Evolutionary conservation across 1,140 invertebrate species (phyloP), one percentile per base, ranked within the genome.

Genomic region (Lasaia peninsularis): DNA sequence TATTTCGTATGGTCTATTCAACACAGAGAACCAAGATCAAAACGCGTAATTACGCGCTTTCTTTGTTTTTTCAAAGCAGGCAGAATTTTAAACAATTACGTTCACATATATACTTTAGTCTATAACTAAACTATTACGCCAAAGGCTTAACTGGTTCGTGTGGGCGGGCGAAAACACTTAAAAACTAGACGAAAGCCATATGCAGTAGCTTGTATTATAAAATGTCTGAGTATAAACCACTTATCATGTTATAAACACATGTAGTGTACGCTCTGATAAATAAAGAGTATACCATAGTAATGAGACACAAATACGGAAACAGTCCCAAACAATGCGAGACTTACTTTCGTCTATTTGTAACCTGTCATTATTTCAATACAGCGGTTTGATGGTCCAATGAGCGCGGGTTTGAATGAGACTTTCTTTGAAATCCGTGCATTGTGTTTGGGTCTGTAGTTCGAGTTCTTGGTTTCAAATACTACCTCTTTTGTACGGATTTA

Each of bases 341-440:
- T 68, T 67, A 77, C 80, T 84, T 84, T 84, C 80, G 66, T 77
- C 71, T 71, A 81, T 84, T 84, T 80, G 80, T 80, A 78, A 73
- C 65, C 69, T 78, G 78, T 81, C 79, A 76, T 74, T 76, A 74
- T 62, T 56, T 73, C 66, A 76, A 81, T 76, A 67, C 71, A 54
- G 58, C 52, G 58, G 68, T 80, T 78, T 78, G 71, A 80, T 75
- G 78, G 67, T 73, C 72, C 69, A 73, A 72, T 73, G 78, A 70
- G 65, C 71, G 54, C 60, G 58, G 58, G 40, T 67, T 70, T 67
- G 58, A 63, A 58, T 71, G 57, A 58, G 63, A 70, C 74, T 79
- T 79, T 79, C 75, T 54, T 75, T 75, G 64, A 48, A 53, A 61
- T 64, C 51, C 65, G 52, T 62, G 55, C 57, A 67, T 71, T 67